Conservation (phyloP, 2,113 vertebrate species). For the Kryptolebias marmoratus region DNA sequence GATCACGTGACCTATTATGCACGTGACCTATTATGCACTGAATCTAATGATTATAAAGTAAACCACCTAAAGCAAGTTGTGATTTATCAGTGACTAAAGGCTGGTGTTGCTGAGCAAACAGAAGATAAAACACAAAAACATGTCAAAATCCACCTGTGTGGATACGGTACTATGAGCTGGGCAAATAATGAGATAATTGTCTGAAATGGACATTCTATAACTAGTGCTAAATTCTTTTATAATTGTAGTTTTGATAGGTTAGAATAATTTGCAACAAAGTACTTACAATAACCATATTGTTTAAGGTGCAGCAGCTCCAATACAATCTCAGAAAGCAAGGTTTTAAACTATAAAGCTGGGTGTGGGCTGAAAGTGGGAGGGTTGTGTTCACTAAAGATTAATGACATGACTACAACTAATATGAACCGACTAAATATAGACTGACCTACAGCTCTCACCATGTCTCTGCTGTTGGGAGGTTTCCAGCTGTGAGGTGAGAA, state of each 20-base stretch:
- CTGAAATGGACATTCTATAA: slow-evolving; percentile 9
- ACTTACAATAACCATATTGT: background rate
- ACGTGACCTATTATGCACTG: slow-evolving; percentile 45
- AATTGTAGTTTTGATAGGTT: background rate
- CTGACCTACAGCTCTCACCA: slow-evolving; percentile 57
- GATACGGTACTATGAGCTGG: background rate
- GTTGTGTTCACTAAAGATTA: slow-evolving; percentile 48
- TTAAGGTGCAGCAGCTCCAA: slow-evolving; percentile 10
- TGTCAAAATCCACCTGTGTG: background rate
- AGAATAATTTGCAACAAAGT: slow-evolving; percentile 1
- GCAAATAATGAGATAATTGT: background rate
- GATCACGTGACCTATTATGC: slow-evolving; percentile 50
- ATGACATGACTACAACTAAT: slow-evolving; percentile 62
- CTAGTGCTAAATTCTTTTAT: slow-evolving; percentile 5
- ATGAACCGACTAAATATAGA: slow-evolving; percentile 60
- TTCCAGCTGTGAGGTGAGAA: slow-evolving; percentile 45
- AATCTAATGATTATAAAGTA: slow-evolving; percentile 28
- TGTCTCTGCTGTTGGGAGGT: slow-evolving; percentile 39
- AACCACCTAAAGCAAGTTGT: slow-evolving; percentile 52
- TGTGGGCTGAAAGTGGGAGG: slow-evolving; percentile 41
- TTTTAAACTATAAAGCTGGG: background rate
- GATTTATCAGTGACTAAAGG: slow-evolving; percentile 43
- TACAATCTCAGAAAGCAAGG: background rate
- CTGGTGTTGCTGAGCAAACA: slow-evolving; percentile 45
- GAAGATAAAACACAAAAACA: background rate